Percentiles rank a stretch among this genome's conserved stretches.
Conservation (phyloP, 1,140 invertebrate species). For the Listronotus oregonensis region DNA sequence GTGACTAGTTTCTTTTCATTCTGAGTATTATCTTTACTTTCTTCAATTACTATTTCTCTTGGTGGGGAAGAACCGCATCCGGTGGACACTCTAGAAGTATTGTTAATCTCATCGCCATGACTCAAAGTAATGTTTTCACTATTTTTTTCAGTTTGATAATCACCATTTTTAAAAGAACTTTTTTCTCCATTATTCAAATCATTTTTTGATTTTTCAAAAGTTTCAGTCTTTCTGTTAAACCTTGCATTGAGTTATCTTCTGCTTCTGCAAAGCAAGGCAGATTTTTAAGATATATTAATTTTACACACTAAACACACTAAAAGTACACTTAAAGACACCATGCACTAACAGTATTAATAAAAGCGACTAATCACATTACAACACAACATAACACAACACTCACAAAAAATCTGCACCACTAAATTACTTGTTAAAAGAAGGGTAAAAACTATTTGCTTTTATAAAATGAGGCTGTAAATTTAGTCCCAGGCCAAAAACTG, state of each 20-base stretch:
- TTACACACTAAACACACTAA: slow-evolving; percentile 29
- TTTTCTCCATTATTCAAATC: neutral
- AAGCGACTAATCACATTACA: slow-evolving; percentile 20
- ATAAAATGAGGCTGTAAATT: slow-evolving; percentile 56
- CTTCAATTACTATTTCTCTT: slow-evolving; percentile 39
- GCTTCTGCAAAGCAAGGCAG: slow-evolving; percentile 9
- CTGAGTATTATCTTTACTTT: slow-evolving; percentile 12
- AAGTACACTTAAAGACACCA: slow-evolving; percentile 29
- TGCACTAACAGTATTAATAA: slow-evolving; percentile 39
- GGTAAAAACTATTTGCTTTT: slow-evolving; percentile 39
- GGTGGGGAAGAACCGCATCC: slow-evolving; percentile 57
- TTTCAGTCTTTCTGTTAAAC: slow-evolving; percentile 4
- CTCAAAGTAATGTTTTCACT: neutral
- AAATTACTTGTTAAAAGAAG: slow-evolving; percentile 17
- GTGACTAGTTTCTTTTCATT: slow-evolving; percentile 40
- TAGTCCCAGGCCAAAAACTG: slow-evolving; percentile 74
- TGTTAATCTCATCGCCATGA: neutral
- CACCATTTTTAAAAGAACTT: neutral
- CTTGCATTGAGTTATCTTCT: neutral
- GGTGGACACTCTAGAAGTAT: slow-evolving; percentile 37
- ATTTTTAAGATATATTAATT: neutral
- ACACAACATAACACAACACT: slow-evolving; percentile 36
- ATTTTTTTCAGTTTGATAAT: neutral
- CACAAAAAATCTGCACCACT: slow-evolving; percentile 28
- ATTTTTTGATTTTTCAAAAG: neutral